These are phyloP conservation scores for Gymnosoma rotundatum DNA, from an alignment of 2,888 invertebrate genomes.

Conservation along the genomic window DNA sequence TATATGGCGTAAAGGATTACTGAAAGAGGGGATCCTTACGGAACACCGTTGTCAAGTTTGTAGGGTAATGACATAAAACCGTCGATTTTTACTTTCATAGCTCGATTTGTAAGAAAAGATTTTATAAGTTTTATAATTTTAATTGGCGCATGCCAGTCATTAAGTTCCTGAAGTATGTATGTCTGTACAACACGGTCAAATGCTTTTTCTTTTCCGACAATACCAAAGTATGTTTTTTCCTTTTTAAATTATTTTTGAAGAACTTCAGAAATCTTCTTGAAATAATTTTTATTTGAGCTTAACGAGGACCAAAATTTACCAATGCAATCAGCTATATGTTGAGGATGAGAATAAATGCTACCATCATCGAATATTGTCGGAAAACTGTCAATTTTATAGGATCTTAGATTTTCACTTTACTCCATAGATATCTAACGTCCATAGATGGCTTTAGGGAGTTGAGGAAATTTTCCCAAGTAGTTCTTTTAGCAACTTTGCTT, in stretches of 20 bases:
- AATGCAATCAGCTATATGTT: neutral
- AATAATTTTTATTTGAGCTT: neutral
- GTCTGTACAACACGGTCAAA: neutral
- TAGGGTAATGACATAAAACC: neutral
- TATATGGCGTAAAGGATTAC: neutral
- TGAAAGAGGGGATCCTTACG: neutral
- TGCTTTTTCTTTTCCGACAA: neutral
- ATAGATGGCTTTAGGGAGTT: slow-evolving; percentile 40
- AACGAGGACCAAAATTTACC: neutral
- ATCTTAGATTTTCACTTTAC: slow-evolving; percentile 27
- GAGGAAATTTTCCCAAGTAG: slow-evolving; percentile 24
- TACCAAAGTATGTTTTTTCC: neutral
- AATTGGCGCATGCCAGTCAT: neutral
- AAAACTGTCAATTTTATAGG: neutral
- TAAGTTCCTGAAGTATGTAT: neutral
- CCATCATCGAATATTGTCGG: neutral
- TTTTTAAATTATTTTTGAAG: neutral
- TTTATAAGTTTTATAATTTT: neutral
- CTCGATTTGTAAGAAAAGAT: neutral
- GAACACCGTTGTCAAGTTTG: neutral
- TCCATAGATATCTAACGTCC: slow-evolving; percentile 50
- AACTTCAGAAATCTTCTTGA: neutral
- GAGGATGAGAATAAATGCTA: neutral
- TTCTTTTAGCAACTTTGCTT: slow-evolving; percentile 36
- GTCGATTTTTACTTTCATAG: neutral